Conservation (phyloP, 2,888 invertebrate genomes). For the Leucozona laternaria region DNA sequence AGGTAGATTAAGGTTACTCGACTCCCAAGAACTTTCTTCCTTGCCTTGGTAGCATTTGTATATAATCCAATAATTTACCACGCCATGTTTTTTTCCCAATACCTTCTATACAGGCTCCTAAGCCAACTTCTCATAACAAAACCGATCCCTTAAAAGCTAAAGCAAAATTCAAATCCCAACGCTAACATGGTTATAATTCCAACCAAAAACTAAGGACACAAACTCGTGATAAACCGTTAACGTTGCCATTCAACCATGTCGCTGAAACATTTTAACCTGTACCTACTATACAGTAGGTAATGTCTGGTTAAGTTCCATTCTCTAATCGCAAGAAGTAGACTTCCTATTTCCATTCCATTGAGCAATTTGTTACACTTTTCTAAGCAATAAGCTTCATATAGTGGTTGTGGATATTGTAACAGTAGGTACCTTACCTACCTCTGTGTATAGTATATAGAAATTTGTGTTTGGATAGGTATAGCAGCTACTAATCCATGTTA, state of each 20-base stretch:
- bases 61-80: background rate
- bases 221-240: conserved; percentile 12
- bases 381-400: conserved; percentile 33
- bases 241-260: conserved; percentile 32
- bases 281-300: background rate
- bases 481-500: conserved; percentile 48
- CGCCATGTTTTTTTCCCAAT: background rate
- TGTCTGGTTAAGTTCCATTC: background rate
- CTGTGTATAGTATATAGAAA: background rate
- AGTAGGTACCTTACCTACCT: background rate
- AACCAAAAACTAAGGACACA: background rate
- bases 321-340: conserved; percentile 26
- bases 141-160: background rate
- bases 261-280: conserved; percentile 14
- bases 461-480: conserved; percentile 5
- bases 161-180: conserved; percentile 18
- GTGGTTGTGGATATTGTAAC: background rate
- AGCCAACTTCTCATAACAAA: background rate
- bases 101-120: background rate
- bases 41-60: background rate
- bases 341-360: conserved; percentile 66
- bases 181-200: conserved; percentile 22
- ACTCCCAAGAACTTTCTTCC: background rate
- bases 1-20: background rate
- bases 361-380: conserved; percentile 54